Base-by-base conservation (phyloP, 2,113 vertebrate genomes). In the Ovis aries region DNA sequence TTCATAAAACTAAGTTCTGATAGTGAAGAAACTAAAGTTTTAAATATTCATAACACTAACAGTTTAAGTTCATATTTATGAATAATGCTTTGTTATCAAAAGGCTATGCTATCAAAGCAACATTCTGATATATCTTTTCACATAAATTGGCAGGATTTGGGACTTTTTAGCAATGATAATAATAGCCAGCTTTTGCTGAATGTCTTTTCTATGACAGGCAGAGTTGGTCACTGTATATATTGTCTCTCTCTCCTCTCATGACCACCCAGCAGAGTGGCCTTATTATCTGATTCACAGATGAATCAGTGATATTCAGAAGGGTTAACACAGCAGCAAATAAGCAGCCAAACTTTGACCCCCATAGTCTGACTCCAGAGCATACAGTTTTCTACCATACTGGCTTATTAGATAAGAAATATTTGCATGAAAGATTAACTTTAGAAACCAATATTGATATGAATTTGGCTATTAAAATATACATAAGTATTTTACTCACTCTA, bases 371-470 rank as follows among this genome's bases (percentile, higher is more conserved):
- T 82, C 7, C 57, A 93, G 48, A 43, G 19, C 21, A 74, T 19
- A 67, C 27, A 83, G 36, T 85, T 90, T 78, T 94, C 80, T 81
- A 52, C 40, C 27, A 4, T 40, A 50, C 4, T 74, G 27, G 40
- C 43, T 53, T 94, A 77, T 16, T 57, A 78, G 93, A 94, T 23
- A 83, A 64, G 5, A 94, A 93, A 67, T 85, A 78, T 40, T 60
- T 94, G n/a, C 62, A 9, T 82, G 53, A 88, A 78, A 94, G 83
- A 48, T 23, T 92, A 89, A 77, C 43, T 93, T 95, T 87, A 95
- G 74, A 80, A 94, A n/a, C 7, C 50, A 93, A 52, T 52, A 77
- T 81, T 93, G 95, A 57, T 16, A 71, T 57, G 50, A 29, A 36
- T 16, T 33, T 89, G 31, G 6, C 52, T 60, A 17, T 78, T 78